Base-by-base conservation (phyloP, 2,888 invertebrate species). In the Lordiphosa fenestrarum region DNA sequence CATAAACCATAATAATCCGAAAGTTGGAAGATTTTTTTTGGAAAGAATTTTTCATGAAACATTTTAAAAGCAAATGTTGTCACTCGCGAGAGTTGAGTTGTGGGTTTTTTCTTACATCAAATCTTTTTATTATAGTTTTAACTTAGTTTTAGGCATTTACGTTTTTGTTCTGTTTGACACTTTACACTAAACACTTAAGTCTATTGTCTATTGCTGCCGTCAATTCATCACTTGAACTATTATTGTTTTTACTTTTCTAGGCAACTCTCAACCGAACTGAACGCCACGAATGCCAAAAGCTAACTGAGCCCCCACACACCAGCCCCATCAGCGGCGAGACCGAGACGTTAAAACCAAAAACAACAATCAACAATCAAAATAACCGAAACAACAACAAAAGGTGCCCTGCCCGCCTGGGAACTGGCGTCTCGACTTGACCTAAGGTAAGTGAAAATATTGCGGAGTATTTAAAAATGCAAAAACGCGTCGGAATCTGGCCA, bases 261-360 rank as follows among this genome's bases (percentile, higher is more conserved):
- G 10, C 36, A 42, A 15, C 12, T 21, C 25, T 21, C 44, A 47
- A 63, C 52, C 49, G 61, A 78, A 78, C 80, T 63, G 66, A 19
- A 61, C 83, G 50, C 75, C 53, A 53, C 80, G 62, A 81, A 55
- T 60, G 71, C 66, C 70, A 63, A 75, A 73, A 67, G 67, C 64
- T 63, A 57, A 81, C 80, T 81, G 75, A 81, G 47, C 72, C 44
- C 39, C 25, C 33, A 15, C 51, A 41, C 58, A 53, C 37, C 41
- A 40, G 35, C 42, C 49, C 23, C 65, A 58, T 49, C 53, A 50
- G 61, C 61, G 46, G 33, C 15, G 47, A 40, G 47, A 40, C 30
- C 42, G 21, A 47, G 56, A 19, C 39, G 35, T 50, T 33, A 40
- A 21, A 35, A 12, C 1, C 15, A 44, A 25, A 60, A 60, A 60